A percentile compares a stretch with the other conserved stretches of the same genome.
Conservation (phyloP, 2,113 vertebrate genomes). For the Poecile atricapillus region DNA sequence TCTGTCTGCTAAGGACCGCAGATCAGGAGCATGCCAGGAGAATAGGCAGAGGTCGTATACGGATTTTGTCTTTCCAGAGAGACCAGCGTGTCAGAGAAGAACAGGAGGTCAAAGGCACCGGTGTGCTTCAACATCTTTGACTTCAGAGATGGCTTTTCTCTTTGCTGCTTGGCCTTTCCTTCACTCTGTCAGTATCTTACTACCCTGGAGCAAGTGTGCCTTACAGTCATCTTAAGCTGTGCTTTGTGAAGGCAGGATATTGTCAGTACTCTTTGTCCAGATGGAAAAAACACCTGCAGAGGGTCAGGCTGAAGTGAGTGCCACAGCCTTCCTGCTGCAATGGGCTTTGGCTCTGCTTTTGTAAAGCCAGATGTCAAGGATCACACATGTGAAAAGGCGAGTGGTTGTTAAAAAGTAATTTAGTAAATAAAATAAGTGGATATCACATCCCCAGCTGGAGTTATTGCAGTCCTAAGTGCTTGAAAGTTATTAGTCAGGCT, state of each 20-base stretch:
- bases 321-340: not conserved
- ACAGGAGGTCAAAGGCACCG: not conserved
- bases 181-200: not conserved
- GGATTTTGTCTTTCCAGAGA: not conserved
- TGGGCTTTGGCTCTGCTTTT: not conserved
- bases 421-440: slow-evolving; percentile 20
- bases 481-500: slow-evolving; percentile 22
- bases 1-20: not conserved
- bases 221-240: not conserved
- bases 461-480: not conserved
- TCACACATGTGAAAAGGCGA: not conserved
- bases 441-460: not conserved
- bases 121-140: not conserved
- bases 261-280: not conserved
- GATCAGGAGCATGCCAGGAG: not conserved
- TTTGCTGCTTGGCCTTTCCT: not conserved
- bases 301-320: not conserved
- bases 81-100: rapidly evolving
- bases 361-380: not conserved
- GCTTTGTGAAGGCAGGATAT: not conserved
- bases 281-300: not conserved
- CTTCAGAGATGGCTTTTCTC: not conserved
- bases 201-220: not conserved
- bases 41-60: not conserved
- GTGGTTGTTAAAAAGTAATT: not conserved